These are phyloP conservation scores for Rhea pennata DNA, from an alignment of 2,113 vertebrate genomes.

Conservation along the genomic window DNA sequence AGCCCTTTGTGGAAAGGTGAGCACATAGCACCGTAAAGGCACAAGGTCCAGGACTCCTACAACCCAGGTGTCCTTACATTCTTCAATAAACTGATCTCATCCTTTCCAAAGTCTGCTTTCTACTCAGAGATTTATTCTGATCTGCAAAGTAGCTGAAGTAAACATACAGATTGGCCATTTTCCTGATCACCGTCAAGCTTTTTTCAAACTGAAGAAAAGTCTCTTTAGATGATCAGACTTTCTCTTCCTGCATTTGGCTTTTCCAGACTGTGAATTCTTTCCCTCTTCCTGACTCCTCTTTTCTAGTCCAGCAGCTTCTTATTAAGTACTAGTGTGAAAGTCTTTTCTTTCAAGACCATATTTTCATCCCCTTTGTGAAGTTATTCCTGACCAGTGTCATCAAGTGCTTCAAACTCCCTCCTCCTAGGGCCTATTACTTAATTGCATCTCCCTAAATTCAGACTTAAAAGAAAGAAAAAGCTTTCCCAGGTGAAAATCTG, in stretches of 20 bases:
- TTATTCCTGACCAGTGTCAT: background rate
- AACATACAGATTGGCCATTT: background rate
- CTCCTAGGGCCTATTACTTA: background rate
- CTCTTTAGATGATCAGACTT: background rate
- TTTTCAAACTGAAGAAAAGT: background rate
- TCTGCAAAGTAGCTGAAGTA: background rate
- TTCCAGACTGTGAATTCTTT: background rate
- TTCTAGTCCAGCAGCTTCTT: background rate
- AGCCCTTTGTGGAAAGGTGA: background rate
- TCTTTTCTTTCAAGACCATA: background rate
- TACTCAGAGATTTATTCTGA: background rate
- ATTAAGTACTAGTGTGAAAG: background rate
- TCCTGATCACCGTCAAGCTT: background rate
- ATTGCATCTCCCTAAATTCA: background rate
- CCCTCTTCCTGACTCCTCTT: background rate
- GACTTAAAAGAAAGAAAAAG: background rate
- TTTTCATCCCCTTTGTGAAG: background rate
- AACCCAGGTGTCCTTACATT: background rate
- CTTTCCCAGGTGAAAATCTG: background rate
- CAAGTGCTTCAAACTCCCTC: background rate
- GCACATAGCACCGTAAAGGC: background rate
- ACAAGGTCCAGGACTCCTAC: background rate
- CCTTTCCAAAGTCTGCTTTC: background rate
- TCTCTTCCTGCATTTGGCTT: background rate
- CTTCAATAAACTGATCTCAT: background rate